phyloP scores from a whole-genome alignment of 1,140 invertebrate species.

The Cardiocondyla obscurior region DNA sequence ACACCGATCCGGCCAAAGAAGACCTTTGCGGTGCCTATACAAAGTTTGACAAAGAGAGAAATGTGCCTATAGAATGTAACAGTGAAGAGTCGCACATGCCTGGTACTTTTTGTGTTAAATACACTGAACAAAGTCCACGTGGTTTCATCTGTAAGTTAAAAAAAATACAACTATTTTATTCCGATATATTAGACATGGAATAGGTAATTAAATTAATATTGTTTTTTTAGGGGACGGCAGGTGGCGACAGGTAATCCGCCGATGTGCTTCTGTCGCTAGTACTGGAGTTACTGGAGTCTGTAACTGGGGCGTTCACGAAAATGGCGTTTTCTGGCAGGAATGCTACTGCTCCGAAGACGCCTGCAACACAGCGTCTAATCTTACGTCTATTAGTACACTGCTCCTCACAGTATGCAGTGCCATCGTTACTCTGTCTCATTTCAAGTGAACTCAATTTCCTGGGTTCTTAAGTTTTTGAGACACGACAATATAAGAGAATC shows the following conservation, averaged over 20 bases:
- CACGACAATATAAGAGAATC: neutral
- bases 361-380: slow-evolving; percentile 87
- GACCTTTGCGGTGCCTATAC: slow-evolving; percentile 94
- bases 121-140: slow-evolving; percentile 93
- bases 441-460: slow-evolving; percentile 2
- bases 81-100: slow-evolving; percentile 95
- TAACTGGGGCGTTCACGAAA: slow-evolving; percentile 96
- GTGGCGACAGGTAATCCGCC: slow-evolving; percentile 95
- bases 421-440: slow-evolving; percentile 12
- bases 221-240: slow-evolving; percentile 91
- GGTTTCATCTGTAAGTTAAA: slow-evolving; percentile 97
- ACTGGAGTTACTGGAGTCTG: slow-evolving; percentile 96
- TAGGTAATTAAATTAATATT: slow-evolving; percentile 12
- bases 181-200: neutral
- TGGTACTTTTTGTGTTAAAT: slow-evolving; percentile 97
- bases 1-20: slow-evolving; percentile 88
- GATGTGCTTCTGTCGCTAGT: slow-evolving; percentile 95
- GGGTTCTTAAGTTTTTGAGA: neutral
- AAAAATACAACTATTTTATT: no score
- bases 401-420: neutral
- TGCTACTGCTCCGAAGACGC: slow-evolving; percentile 95
- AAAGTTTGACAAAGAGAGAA: slow-evolving; percentile 90
- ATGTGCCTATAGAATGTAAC: slow-evolving; percentile 94
- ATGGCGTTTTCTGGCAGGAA: slow-evolving; percentile 97
- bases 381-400: slow-evolving; percentile 23